Conservation (phyloP, 2,888 invertebrate species). For the Nesidiocoris tenuis region DNA sequence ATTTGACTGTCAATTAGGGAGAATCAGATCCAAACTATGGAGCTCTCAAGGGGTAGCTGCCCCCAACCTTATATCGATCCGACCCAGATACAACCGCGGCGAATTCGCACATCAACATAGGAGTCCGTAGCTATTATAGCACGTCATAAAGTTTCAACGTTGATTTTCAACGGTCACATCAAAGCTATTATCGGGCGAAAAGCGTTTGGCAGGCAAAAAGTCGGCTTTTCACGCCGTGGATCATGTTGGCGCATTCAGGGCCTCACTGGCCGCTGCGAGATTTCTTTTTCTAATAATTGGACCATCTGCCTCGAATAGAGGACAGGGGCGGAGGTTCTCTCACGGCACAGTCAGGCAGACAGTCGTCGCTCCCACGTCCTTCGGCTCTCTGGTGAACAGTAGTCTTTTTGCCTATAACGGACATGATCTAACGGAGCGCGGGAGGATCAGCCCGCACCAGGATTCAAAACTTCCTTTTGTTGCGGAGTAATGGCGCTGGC, state of each 20-base stretch:
- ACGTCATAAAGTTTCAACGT: too few species aligned
- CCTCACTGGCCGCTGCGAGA: not conserved
- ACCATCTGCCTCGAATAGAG: conserved; percentile 22
- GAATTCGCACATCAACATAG: too few species aligned
- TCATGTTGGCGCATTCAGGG: not conserved
- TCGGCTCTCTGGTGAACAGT: conserved; percentile 1
- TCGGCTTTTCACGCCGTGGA: not conserved
- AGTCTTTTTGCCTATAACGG: conserved; percentile 36
- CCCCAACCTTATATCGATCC: too few species aligned
- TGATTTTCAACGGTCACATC: not conserved
- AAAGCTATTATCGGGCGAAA: not conserved
- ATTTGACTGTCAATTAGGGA: too few species aligned
- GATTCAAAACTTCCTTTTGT: too few species aligned
- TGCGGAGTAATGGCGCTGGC: too few species aligned
- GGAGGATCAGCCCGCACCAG: conserved; percentile 10
- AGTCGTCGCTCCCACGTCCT: conserved; percentile 33
- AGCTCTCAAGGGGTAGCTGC: too few species aligned
- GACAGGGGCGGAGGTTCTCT: conserved; percentile 1
- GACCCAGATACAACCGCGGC: too few species aligned
- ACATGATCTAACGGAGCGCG: conserved; percentile 24
- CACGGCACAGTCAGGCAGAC: conserved; percentile 9
- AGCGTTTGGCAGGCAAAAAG: not conserved
- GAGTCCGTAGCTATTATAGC: too few species aligned
- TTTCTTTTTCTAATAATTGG: conserved; percentile 22
- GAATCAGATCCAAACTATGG: too few species aligned